Conservation (phyloP, 2,797 vertebrate species). For the Oceanodroma leucorhoa region DNA sequence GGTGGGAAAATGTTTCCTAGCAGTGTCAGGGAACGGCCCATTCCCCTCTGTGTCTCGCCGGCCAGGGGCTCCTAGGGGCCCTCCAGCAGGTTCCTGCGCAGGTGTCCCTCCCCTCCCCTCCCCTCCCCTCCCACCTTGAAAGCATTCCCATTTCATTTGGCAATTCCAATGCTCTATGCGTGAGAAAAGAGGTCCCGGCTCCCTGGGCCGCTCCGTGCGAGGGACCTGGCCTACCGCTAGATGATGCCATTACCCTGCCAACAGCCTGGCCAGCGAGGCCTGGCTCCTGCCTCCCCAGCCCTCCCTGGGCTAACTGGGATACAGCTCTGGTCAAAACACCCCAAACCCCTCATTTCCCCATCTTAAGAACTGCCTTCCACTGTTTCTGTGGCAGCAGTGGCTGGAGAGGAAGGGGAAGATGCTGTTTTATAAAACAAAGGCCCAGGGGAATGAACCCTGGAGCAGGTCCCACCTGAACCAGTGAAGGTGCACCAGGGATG, state of each 20-base stretch:
- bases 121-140: background rate
- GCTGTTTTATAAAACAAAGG: background rate
- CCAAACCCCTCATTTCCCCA: background rate
- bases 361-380: background rate
- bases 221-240: background rate
- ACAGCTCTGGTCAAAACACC: background rate
- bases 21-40: background rate
- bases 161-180: rapidly evolving
- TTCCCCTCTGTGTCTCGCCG: background rate
- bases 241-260: slow-evolving; percentile 5
- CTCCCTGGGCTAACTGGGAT: background rate
- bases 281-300: background rate
- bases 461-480: background rate
- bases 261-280: background rate
- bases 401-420: background rate
- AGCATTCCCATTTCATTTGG: background rate
- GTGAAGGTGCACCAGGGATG: background rate
- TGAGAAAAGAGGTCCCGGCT: background rate
- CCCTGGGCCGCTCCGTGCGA: rapidly evolving
- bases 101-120: background rate
- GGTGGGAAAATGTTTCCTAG: background rate
- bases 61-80: background rate
- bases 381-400: background rate
- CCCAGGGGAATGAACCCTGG: background rate
- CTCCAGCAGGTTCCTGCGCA: background rate